Base-by-base conservation (phyloP, 2,888 invertebrate species). In the Microctonus hyperodae region DNA sequence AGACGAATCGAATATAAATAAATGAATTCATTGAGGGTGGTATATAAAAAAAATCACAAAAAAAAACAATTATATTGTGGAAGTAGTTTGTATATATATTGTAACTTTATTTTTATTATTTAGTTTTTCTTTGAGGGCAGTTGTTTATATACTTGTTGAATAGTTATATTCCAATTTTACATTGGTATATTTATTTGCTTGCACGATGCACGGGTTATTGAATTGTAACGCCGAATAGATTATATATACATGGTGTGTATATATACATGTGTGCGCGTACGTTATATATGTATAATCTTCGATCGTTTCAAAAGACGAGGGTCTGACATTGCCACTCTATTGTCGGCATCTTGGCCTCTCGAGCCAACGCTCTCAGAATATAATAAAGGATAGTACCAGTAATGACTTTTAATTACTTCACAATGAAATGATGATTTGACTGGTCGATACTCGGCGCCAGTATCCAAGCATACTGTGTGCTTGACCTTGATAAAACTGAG, bases 321-420 rank as follows among this genome's bases (percentile, higher is more conserved):
- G 83, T 82, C 76, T 79, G 83, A 82, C 81, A 44, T 78, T 76
- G 77, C 75, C 64, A 63, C 61, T 73, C 69, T 57, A 73, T 68
- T 65, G 67, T 77, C 76, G 78, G 77, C 76, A 73, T 74, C 77
- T 22, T 71, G 11, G 37, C 70, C 44, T 16, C 16, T 5, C 71
- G 70, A 71, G 72, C 71, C 69, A 63, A 64, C 70, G 65, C 69
- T 70, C 69, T 59, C 53, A 68, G 59, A 60, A 67, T 60, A 71
- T 78, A 77, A 79, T 81, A 81, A 81, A 81, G 78, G 79, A 83
- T 82, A 82, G 80, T 76, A 80, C 79, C 80, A 79, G 83, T 83
- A 83, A 83, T 83, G 82, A 81, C 76, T 83, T 83, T 83, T 83
- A 83, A 83, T 83, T 83, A 83, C 81, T 82, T 80, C 78, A 81